phyloP scores from a whole-genome alignment of 1,140 invertebrate genomes.

The Hetaerina americana region DNA sequence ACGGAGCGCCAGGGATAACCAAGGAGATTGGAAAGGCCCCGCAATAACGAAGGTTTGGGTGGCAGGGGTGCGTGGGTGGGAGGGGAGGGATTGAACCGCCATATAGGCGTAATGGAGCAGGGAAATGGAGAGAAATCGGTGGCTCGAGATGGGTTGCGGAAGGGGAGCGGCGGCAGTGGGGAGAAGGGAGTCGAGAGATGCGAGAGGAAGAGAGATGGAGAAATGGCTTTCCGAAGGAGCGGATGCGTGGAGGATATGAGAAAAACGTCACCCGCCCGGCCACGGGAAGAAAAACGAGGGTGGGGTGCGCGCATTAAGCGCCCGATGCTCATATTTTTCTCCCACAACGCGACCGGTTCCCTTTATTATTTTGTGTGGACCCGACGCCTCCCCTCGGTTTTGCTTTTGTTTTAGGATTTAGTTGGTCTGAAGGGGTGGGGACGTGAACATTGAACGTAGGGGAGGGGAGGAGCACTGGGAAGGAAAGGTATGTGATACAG shows the following conservation, averaged over 20 bases:
- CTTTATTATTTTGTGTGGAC: no score
- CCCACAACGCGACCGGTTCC: not conserved
- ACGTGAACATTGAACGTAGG: no score
- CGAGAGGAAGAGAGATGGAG: not conserved
- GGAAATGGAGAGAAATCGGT: not conserved
- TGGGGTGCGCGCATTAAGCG: not conserved
- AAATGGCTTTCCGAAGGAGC: not conserved
- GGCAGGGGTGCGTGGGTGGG: not conserved
- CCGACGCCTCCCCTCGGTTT: no score
- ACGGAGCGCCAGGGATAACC: not conserved
- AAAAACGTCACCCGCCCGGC: not conserved
- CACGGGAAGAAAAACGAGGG: no score
- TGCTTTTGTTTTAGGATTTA: no score
- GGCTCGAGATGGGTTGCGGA: not conserved
- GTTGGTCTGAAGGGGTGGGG: no score
- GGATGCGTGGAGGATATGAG: not conserved
- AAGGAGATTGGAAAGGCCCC: not conserved
- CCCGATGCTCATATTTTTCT: not conserved
- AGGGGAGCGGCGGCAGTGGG: no score
- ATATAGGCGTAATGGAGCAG: no score
- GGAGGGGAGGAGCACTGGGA: no score
- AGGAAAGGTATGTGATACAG: no score
- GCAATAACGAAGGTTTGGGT: not conserved
- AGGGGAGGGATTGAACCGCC: no score
- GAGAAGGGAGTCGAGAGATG: not conserved